Evolutionary conservation across 2,113 vertebrate species (phyloP).

Genomic region (Melanerpes aurifrons): DNA sequence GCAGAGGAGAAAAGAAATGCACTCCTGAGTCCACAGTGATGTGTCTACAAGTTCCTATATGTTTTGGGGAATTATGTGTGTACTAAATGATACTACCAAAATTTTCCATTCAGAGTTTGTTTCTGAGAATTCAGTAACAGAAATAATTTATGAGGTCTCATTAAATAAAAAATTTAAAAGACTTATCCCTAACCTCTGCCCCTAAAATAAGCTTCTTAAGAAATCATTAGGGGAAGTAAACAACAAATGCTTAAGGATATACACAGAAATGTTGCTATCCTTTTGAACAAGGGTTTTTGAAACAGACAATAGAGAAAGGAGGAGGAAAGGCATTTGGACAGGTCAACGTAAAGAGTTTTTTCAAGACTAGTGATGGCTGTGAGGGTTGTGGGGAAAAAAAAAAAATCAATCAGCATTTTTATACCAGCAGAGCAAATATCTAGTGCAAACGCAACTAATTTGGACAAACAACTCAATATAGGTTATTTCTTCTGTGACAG

Average conservation of each 20-base stretch:
- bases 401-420: neutral
- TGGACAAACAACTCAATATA: constrained; percentile 9
- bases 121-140: neutral
- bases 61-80: neutral
- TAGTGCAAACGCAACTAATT: neutral
- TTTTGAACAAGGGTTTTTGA: neutral
- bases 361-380: neutral
- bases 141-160: neutral
- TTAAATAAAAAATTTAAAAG: neutral
- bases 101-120: neutral
- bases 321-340: neutral
- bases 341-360: neutral
- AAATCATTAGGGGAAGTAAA: neutral
- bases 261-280: neutral
- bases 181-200: neutral
- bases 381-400: neutral
- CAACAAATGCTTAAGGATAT: neutral
- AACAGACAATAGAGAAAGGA: neutral
- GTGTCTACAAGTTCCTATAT: neutral
- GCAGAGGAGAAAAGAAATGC: fast-evolving
- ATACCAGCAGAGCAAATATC: neutral
- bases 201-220: neutral
- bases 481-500: constrained; percentile 10
- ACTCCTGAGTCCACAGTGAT: neutral
- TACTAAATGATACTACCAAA: neutral